Evolutionary conservation across 2,113 vertebrate species (phyloP).

Genomic region (Pangasianodon gigas): DNA sequence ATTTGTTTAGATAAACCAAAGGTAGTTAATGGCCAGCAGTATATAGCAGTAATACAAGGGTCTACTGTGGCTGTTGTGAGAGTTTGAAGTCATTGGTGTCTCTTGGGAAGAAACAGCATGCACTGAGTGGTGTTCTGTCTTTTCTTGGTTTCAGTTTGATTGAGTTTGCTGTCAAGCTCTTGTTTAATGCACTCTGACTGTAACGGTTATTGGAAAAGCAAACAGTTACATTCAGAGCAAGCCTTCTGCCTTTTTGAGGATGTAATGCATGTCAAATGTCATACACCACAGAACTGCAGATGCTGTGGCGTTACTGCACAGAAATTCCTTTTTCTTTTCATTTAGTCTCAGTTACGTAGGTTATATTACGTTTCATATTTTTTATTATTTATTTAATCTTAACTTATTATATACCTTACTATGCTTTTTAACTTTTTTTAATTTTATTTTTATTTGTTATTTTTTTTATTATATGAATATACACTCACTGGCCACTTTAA

Average conservation of each 20-base stretch:
- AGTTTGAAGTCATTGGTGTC: constrained; percentile 3
- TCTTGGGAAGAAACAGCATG: background rate
- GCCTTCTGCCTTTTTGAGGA: background rate
- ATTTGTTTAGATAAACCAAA: background rate
- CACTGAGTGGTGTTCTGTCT: background rate
- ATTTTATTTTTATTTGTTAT: background rate
- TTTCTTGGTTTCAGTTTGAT: background rate
- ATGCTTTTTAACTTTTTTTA: background rate
- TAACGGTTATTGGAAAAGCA: constrained; percentile 5
- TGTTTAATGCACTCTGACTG: background rate
- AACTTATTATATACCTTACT: background rate
- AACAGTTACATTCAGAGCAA: background rate
- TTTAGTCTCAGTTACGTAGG: background rate
- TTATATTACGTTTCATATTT: background rate
- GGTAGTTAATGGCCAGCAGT: background rate
- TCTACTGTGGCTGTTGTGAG: background rate
- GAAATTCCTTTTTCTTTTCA: background rate
- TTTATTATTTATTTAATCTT: background rate
- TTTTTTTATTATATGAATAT: background rate
- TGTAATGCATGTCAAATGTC: background rate
- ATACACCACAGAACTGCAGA: background rate
- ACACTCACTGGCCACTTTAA: background rate
- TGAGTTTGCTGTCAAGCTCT: background rate
- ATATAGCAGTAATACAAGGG: background rate
- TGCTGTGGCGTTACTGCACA: background rate